Evolutionary conservation across 1,140 invertebrate genomes (phyloP).

Genomic region (Triops cancriformis): DNA sequence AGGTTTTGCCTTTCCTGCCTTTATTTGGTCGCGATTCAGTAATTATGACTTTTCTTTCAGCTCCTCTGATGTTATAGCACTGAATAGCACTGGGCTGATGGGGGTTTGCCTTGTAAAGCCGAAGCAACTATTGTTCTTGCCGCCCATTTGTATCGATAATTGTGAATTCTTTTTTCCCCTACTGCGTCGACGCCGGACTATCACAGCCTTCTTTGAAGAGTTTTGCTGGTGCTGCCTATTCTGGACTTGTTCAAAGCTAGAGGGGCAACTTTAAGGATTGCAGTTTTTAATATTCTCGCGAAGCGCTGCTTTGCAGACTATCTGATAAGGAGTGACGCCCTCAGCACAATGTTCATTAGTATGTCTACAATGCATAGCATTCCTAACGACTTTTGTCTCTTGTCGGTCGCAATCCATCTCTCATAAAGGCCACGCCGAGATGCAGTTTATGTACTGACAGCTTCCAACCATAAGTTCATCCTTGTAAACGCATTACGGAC

Average conservation of each 20-base stretch:
- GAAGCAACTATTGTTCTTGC: too few relatives aligned
- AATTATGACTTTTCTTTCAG: too few relatives aligned
- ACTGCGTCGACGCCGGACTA: not conserved
- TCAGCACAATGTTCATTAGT: not conserved
- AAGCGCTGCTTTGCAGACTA: not conserved
- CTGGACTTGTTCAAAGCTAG: too few relatives aligned
- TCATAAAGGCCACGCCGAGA: not conserved
- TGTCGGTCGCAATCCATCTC: not conserved
- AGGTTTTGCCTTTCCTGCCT: too few relatives aligned
- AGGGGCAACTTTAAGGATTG: not conserved
- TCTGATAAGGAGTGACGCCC: slow-evolving; percentile 3
- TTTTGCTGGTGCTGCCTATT: too few relatives aligned
- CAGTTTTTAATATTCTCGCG: not conserved
- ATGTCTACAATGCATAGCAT: slow-evolving; percentile 10
- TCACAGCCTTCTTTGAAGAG: slow-evolving; percentile 13
- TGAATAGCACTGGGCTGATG: too few relatives aligned
- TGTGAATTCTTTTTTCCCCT: not conserved
- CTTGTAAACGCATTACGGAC: not conserved
- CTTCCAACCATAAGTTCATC: not conserved
- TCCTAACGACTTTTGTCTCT: not conserved
- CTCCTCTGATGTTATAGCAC: too few relatives aligned
- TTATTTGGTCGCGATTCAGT: too few relatives aligned
- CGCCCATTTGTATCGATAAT: not conserved
- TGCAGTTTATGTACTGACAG: not conserved
- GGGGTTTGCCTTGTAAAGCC: too few relatives aligned